These are phyloP conservation scores for Alethe castanea DNA, from an alignment of 2,113 vertebrate genomes.

Conservation along the genomic window DNA sequence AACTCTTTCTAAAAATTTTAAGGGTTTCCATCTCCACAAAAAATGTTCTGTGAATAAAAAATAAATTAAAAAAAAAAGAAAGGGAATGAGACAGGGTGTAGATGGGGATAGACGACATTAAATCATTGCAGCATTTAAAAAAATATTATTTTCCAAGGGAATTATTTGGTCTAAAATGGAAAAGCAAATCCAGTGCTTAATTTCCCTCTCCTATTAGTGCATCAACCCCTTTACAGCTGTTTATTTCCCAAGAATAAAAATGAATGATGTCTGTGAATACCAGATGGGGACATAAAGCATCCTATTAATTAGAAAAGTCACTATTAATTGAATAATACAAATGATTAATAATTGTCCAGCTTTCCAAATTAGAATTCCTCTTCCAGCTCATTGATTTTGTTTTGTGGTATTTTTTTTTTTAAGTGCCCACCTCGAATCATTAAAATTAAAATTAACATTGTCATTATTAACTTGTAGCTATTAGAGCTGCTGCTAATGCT, in stretches of 20 bases:
- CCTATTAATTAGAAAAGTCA: not conserved
- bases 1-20: not conserved
- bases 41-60: not conserved
- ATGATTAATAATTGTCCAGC: not conserved
- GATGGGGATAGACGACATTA: not conserved
- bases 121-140: not conserved
- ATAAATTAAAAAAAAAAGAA: not conserved
- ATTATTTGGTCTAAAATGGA: not conserved
- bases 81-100: not conserved
- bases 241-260: not conserved
- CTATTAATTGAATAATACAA: conserved; percentile 14
- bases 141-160: not conserved
- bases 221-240: not conserved
- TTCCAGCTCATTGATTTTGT: not conserved
- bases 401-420: not conserved
- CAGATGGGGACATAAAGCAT: not conserved
- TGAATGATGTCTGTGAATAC: not conserved
- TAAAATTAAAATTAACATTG: not conserved
- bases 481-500: not conserved
- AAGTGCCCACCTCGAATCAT: not conserved
- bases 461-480: not conserved
- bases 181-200: not conserved
- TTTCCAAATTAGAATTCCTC: not conserved
- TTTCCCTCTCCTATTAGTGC: not conserved
- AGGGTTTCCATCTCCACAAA: no score